phyloP scores from a whole-genome alignment of 2,888 invertebrate species.

The Cosmia trapezina region DNA sequence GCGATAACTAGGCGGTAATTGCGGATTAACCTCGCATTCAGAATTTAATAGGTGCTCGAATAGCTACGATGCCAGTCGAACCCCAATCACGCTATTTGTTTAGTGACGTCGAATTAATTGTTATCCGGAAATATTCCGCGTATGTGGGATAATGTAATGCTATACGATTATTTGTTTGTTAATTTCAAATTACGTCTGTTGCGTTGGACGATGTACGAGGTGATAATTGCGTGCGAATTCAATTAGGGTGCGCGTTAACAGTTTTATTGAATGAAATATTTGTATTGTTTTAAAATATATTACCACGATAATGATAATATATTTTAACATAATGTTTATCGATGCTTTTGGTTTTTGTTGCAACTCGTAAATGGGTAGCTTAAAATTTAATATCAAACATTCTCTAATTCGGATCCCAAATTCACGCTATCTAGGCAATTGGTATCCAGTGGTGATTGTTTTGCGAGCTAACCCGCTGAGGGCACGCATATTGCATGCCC shows the following conservation, averaged over 20 bases:
- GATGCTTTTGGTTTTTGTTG: neutral
- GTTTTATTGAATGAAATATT: conserved; percentile 53
- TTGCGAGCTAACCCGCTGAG: conserved; percentile 74
- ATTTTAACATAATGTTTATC: conserved; percentile 31
- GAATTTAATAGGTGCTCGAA: conserved; percentile 88
- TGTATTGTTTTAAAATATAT: conserved; percentile 40
- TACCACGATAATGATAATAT: conserved; percentile 26
- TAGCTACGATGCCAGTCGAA: conserved; percentile 71
- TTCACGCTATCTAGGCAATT: conserved; percentile 33
- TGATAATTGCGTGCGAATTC: conserved; percentile 54
- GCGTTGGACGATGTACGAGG: conserved; percentile 44
- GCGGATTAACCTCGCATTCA: conserved; percentile 90
- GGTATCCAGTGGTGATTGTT: conserved; percentile 78
- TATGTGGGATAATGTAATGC: conserved; percentile 62
- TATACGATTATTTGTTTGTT: conserved; percentile 60
- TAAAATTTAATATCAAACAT: conserved; percentile 3
- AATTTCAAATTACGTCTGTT: conserved; percentile 59
- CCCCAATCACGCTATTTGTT: conserved; percentile 86
- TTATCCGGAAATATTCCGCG: conserved; percentile 77
- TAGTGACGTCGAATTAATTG: conserved; percentile 86
- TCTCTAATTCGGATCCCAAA: conserved; percentile 5
- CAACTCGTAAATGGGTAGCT: neutral
- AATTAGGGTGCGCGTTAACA: conserved; percentile 50
- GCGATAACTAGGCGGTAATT: conserved; percentile 90
- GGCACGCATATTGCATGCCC: conserved; percentile 79